Percentiles rank a stretch among this genome's conserved stretches.
Evolutionary conservation across 1,140 invertebrate species (phyloP).

Genomic region (Nomia melanderi): DNA sequence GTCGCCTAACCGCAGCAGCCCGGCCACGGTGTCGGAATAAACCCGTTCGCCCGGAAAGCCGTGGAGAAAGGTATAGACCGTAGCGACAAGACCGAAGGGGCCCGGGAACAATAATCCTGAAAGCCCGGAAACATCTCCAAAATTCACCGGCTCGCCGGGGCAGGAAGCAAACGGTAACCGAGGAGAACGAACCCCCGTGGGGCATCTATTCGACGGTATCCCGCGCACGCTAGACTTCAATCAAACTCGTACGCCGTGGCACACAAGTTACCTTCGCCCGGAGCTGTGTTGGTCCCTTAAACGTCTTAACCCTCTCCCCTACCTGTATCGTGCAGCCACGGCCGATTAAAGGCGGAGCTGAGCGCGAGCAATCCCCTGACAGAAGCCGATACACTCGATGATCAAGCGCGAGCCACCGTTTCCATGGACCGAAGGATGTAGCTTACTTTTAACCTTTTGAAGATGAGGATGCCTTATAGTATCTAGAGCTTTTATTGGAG

Average conservation of each 20-base stretch:
- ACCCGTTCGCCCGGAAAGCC: neutral
- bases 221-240: conserved; percentile 27
- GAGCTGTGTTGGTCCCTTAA: conserved; percentile 12
- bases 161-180: neutral
- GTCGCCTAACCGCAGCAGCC: neutral
- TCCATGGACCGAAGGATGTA: no score
- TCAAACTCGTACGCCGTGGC: conserved; percentile 28
- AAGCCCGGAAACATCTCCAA: conserved; percentile 22
- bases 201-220: neutral
- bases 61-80: neutral
- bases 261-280: conserved; percentile 23
- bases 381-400: neutral
- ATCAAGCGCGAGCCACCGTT: no score
- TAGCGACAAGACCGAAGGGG: neutral
- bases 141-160: neutral
- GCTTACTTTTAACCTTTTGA: no score
- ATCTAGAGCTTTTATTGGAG: no score
- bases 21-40: neutral
- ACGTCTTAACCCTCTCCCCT: conserved; percentile 32
- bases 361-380: neutral
- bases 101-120: conserved; percentile 10
- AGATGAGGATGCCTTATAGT: no score
- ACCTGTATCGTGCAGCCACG: conserved; percentile 6
- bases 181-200: neutral
- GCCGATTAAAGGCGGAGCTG: conserved; percentile 19